Evolutionary conservation across 2,113 vertebrate species (phyloP), one percentile per base, ranked within the genome.

Genomic region (Macheiramphus alcinus): DNA sequence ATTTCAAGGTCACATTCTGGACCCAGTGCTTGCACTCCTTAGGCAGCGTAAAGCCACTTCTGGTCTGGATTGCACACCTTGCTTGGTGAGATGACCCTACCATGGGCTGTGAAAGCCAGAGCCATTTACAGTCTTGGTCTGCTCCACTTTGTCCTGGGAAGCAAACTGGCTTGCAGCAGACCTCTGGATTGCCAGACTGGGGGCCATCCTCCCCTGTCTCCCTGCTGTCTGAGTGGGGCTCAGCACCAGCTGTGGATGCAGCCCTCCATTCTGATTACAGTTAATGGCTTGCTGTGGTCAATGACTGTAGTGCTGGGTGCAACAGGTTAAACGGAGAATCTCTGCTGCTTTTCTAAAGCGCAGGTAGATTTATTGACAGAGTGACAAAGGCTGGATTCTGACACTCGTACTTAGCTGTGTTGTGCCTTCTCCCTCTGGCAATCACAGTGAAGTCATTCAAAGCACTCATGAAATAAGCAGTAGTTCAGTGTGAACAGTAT

Each of bases 391-490:
- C 80, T 52, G 63, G 32, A 27, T 67, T 53, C 47, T 42, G 70
- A 43, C n/a, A 10, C 66, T 32, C 0, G 0, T 25, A 6, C 62
- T 11, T 32, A 45, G 72, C 59, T 61, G 12, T 3, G 43, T 0
- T 2, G 13, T 65, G 71, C 42, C 74, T 83, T 72, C 48, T 55
- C 34, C 53, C 80, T 58, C 23, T 4, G 14, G 66, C 42, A 31
- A 16, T 36, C 18, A 5, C 53, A 19, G 27, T 0, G 1, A 68
- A 59, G 66, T 14, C 3, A 1, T 43, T 66, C 66, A 80, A 7
- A 90, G 43, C 0, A 0, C 36, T 70, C 34, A 9, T 16, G 55
- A 52, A 53, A 34, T 18, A 29, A 34, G 22, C 40, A 47, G 7
- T 9, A 47, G 21, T 40, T 80, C n/a, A 16, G 40, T 19, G 42